Evolutionary conservation across 2,888 invertebrate genomes (phyloP).

Genomic region (Lypha dubia): DNA sequence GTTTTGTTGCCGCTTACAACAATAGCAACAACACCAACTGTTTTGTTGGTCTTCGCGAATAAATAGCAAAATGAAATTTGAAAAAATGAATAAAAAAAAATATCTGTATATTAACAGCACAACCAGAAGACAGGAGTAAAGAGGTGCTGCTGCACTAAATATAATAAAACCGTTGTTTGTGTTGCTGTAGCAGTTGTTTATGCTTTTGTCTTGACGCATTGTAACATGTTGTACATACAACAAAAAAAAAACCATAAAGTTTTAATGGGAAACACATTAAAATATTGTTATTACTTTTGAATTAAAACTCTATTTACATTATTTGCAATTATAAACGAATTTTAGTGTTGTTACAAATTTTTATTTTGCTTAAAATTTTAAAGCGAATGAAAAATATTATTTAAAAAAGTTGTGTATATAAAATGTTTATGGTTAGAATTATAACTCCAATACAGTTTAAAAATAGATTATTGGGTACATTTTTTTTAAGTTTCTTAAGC

Average conservation of each 20-base stretch:
- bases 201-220: slow-evolving; percentile 54
- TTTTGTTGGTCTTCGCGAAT: slow-evolving; percentile 18
- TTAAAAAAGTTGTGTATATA: background rate
- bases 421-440: background rate
- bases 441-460: no score
- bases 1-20: slow-evolving; percentile 24
- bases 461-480: background rate
- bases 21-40: no score
- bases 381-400: background rate
- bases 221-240: slow-evolving; percentile 36
- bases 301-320: slow-evolving; percentile 44
- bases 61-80: slow-evolving; percentile 18
- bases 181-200: background rate
- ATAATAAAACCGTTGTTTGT: background rate
- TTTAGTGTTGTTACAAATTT: slow-evolving; percentile 28
- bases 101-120: background rate
- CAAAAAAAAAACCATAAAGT: no score
- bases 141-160: slow-evolving; percentile 5
- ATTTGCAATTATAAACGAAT: slow-evolving; percentile 29
- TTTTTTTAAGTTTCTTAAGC: background rate
- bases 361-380: background rate
- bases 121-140: background rate
- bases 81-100: background rate
- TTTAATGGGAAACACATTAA: slow-evolving; percentile 56
- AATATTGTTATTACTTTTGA: slow-evolving; percentile 29